A percentile compares a stretch with the other conserved stretches of the same genome.
Evolutionary conservation across 2,113 vertebrate genomes (phyloP).

Genomic region (Rhynchomys soricoides): DNA sequence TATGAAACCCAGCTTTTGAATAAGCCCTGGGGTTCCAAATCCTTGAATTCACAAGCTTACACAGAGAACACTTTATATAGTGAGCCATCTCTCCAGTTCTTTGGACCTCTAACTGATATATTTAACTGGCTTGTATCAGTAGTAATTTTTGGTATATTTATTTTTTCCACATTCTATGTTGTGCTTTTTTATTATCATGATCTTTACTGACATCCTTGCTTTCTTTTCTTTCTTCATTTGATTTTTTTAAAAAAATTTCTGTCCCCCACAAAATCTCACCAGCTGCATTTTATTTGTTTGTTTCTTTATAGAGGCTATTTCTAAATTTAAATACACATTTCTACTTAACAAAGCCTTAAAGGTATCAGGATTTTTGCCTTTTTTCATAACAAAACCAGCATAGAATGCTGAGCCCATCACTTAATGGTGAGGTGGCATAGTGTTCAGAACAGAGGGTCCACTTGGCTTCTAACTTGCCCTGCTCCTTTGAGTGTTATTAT

Average conservation of each 20-base stretch:
- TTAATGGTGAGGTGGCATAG: background rate
- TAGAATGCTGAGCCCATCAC: background rate
- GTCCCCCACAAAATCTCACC: background rate
- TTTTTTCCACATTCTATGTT: background rate
- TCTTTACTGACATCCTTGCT: constrained; percentile 1
- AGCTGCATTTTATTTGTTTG: background rate
- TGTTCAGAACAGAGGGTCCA: background rate
- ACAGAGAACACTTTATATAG: background rate
- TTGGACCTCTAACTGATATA: constrained; percentile 32
- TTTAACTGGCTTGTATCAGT: constrained; percentile 8
- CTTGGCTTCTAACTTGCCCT: background rate
- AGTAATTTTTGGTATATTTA: constrained; percentile 10
- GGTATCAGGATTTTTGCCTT: background rate
- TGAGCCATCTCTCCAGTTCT: background rate
- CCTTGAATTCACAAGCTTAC: background rate
- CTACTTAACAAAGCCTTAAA: background rate
- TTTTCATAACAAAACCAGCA: background rate
- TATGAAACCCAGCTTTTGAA: background rate
- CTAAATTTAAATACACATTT: background rate
- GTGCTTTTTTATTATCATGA: background rate
- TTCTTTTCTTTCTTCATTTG: background rate
- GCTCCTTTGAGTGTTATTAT: background rate
- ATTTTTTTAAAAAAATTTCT: no score
- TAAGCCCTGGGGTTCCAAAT: no score
- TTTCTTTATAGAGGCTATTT: background rate